phyloP scores from a whole-genome alignment of 2,888 invertebrate genomes.

The Clepsis dumicolana region DNA sequence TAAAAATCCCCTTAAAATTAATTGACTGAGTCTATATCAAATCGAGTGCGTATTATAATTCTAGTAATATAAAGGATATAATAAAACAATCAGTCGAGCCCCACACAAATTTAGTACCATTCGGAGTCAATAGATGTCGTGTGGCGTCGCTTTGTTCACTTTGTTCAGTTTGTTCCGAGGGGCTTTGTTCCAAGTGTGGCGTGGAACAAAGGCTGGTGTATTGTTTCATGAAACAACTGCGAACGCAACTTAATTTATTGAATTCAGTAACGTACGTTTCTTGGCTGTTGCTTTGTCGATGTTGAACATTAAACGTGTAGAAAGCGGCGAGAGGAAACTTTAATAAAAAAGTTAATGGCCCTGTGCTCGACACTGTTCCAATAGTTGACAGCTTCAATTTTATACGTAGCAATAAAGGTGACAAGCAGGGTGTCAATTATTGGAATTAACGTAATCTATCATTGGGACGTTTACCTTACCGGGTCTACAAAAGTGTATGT shows the following conservation, averaged over 20 bases:
- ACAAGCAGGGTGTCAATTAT: too few relatives aligned
- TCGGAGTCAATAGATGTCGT: constrained; percentile 27
- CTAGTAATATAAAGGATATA: constrained; percentile 23
- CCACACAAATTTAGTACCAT: constrained; percentile 22
- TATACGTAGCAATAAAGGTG: too few relatives aligned
- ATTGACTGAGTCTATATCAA: constrained; percentile 21
- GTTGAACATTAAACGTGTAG: too few relatives aligned
- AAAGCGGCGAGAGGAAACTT: too few relatives aligned
- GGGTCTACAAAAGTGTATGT: too few relatives aligned
- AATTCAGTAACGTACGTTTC: constrained; percentile 1
- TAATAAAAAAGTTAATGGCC: too few relatives aligned
- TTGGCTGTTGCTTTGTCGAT: background rate
- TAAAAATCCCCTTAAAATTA: constrained; percentile 2
- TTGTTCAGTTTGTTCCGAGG: constrained; percentile 1
- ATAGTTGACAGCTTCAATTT: too few relatives aligned
- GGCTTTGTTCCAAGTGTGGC: constrained; percentile 13
- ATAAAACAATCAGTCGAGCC: constrained; percentile 19
- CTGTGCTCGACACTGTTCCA: too few relatives aligned
- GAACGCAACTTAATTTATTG: constrained; percentile 8
- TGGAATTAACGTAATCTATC: too few relatives aligned
- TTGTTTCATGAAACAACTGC: constrained; percentile 22
- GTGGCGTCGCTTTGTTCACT: constrained; percentile 20
- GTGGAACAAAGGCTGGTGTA: background rate
- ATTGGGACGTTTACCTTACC: too few relatives aligned
- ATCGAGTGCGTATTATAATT: constrained; percentile 3